A percentile compares a stretch with the other conserved stretches of the same genome.
phyloP scores from a whole-genome alignment of 2,888 invertebrate genomes.

The Cerceris ruficornis region DNA sequence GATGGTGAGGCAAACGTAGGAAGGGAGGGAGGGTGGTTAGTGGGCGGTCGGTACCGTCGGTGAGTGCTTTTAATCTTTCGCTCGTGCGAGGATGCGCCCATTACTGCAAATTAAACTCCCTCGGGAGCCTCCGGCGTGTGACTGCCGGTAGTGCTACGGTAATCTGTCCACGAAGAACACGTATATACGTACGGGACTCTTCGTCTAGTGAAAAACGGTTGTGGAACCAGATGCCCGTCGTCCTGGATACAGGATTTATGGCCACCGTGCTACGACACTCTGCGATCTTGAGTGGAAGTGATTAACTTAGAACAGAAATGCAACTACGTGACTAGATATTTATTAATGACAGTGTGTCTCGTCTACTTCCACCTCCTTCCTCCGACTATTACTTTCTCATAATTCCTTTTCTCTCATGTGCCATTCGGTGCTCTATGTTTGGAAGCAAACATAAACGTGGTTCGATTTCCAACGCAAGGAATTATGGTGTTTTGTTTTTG shows the following conservation, averaged over 20 bases:
- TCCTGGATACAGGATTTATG: slow-evolving; percentile 65
- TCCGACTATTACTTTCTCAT: slow-evolving; percentile 4
- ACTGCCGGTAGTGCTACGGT: slow-evolving; percentile 62
- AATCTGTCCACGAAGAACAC: slow-evolving; percentile 64
- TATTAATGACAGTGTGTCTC: slow-evolving; percentile 39
- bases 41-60: slow-evolving; percentile 37
- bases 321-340: slow-evolving; percentile 44
- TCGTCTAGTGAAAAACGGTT: slow-evolving; percentile 62
- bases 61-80: slow-evolving; percentile 73
- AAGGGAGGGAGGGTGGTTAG: slow-evolving; percentile 15
- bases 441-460: background rate
- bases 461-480: too few relatives aligned
- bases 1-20: slow-evolving; percentile 56
- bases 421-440: slow-evolving; percentile 6
- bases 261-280: slow-evolving; percentile 52
- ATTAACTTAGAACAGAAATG: slow-evolving; percentile 58
- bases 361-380: background rate
- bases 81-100: slow-evolving; percentile 73
- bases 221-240: slow-evolving; percentile 66
- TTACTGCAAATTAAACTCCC: slow-evolving; percentile 74
- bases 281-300: slow-evolving; percentile 59
- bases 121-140: slow-evolving; percentile 64
- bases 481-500: too few relatives aligned
- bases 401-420: background rate
- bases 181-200: slow-evolving; percentile 33